phyloP scores from a whole-genome alignment of 1,140 invertebrate species.

The Mactra quadrangularis region DNA sequence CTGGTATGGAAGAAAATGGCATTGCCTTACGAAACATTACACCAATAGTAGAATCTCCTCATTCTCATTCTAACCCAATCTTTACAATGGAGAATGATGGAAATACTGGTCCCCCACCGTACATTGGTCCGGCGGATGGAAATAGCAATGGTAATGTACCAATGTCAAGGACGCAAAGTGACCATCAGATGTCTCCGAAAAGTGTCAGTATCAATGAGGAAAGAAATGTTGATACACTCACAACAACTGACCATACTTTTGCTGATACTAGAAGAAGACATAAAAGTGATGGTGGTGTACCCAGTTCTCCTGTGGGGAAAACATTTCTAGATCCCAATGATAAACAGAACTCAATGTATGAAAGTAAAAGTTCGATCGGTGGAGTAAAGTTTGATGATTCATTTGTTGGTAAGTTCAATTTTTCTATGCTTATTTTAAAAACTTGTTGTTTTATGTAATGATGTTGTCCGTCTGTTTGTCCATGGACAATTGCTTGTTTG shows the following conservation, averaged over 20 bases:
- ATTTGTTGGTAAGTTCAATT: conserved; percentile 62
- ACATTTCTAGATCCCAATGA: conserved; percentile 52
- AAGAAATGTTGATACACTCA: background rate
- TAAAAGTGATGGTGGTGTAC: conserved; percentile 58
- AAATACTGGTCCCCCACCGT: conserved; percentile 12
- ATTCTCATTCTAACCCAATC: conserved; percentile 42
- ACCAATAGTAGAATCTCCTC: background rate
- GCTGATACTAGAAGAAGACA: conserved; percentile 32
- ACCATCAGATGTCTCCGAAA: background rate
- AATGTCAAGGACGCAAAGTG: background rate
- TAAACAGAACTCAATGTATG: conserved; percentile 63
- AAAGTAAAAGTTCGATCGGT: conserved; percentile 66
- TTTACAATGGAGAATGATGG: conserved; percentile 52
- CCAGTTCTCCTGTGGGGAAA: conserved; percentile 14
- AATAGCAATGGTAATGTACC: background rate
- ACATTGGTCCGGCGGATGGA: conserved; percentile 11
- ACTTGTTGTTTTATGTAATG: no score
- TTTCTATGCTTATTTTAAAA: no score
- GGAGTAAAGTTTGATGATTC: conserved; percentile 67
- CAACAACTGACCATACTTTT: background rate
- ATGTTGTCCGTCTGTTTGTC: no score
- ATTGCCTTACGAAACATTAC: conserved; percentile 10
- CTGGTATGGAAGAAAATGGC: conserved; percentile 18
- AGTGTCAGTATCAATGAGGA: conserved; percentile 7
- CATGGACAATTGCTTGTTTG: no score